Conservation (phyloP, 2,113 vertebrate genomes). For the Toxostoma redivivum region DNA sequence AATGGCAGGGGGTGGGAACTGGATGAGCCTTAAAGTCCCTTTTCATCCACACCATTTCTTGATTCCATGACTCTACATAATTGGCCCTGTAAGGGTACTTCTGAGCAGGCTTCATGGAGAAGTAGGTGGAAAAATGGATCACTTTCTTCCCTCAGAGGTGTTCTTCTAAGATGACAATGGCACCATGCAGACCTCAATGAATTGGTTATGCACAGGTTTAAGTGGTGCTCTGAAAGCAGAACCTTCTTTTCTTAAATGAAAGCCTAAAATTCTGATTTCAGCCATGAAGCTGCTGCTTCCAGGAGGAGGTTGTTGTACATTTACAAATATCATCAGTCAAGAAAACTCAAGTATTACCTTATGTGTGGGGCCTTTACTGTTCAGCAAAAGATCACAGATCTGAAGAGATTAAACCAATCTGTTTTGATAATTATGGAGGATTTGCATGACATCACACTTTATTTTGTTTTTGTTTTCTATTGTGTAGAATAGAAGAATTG, state of each 20-base stretch:
- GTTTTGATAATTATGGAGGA: not conserved
- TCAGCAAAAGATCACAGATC: not conserved
- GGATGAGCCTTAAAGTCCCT: not conserved
- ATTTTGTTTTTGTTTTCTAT: not conserved
- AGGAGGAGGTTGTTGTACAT: not conserved
- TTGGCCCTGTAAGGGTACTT: not conserved
- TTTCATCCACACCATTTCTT: not conserved
- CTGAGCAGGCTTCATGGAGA: not conserved
- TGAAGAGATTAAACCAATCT: not conserved
- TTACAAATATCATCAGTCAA: not conserved
- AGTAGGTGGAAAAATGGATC: not conserved
- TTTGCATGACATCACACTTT: not conserved
- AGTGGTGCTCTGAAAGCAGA: not conserved
- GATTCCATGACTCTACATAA: not conserved
- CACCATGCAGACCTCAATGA: not conserved
- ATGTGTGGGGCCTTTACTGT: not conserved
- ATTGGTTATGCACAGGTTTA: not conserved
- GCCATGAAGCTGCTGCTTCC: not conserved
- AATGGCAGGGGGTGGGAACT: not conserved
- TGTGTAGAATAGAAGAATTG: not conserved
- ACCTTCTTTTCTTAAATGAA: not conserved
- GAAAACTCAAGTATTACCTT: not conserved
- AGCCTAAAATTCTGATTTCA: not conserved
- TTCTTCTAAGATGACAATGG: not conserved
- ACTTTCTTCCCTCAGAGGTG: not conserved